These are phyloP conservation scores for Sebastolobus altivelis DNA, from an alignment of 2,797 vertebrate genomes.

Conservation along the genomic window DNA sequence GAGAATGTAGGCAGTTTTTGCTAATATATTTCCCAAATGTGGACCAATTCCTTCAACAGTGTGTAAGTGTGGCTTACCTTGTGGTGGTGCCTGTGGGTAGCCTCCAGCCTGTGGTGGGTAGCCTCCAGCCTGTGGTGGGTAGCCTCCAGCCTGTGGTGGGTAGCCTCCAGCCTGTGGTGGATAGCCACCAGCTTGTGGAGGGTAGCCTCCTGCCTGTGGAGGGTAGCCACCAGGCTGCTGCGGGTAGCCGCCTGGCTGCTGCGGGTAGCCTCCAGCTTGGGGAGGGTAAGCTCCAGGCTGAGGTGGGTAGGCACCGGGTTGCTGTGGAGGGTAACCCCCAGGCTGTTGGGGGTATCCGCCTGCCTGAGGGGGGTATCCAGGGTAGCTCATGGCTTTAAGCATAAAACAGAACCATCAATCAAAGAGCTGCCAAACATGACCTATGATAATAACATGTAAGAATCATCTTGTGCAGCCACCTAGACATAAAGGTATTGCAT, in stretches of 20 bases:
- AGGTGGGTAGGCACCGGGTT: slow-evolving; percentile 82
- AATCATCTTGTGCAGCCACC: background rate
- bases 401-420: slow-evolving; percentile 24
- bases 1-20: background rate
- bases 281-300: slow-evolving; percentile 73
- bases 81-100: slow-evolving; percentile 83
- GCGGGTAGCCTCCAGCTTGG: slow-evolving; percentile 69
- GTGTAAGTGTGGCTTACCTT: slow-evolving; percentile 83
- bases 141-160: slow-evolving; percentile 76
- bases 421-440: background rate
- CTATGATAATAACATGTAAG: background rate
- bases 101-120: slow-evolving; percentile 74
- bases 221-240: slow-evolving; percentile 74
- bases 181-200: slow-evolving; percentile 79
- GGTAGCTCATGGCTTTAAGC: slow-evolving; percentile 91
- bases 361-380: slow-evolving; percentile 85
- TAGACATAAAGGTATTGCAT: background rate
- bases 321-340: slow-evolving; percentile 72
- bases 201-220: slow-evolving; percentile 61
- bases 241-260: slow-evolving; percentile 77
- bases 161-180: slow-evolving; percentile 76
- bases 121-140: slow-evolving; percentile 76
- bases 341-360: slow-evolving; percentile 75
- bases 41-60: background rate
- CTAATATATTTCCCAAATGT: background rate